A percentile compares a stretch with the other conserved stretches of the same genome.
phyloP scores from a whole-genome alignment of 2,888 invertebrate species.

The Saturnia pavonia region DNA sequence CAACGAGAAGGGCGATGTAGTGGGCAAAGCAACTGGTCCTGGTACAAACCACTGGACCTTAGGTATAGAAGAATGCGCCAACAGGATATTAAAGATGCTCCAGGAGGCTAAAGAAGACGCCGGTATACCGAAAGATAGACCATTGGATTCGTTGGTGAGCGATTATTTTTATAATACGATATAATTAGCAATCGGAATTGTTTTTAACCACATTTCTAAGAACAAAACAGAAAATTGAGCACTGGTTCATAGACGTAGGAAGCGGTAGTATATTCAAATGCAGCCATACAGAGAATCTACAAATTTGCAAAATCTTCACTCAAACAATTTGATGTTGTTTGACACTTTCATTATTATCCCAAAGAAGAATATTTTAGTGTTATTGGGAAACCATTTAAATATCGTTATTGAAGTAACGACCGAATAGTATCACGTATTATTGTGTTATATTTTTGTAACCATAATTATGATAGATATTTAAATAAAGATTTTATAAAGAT shows the following conservation, averaged over 20 bases:
- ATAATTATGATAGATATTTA: background rate
- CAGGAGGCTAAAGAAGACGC: slow-evolving; percentile 84
- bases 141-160: slow-evolving; percentile 87
- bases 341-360: background rate
- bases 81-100: slow-evolving; percentile 88
- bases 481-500: no score
- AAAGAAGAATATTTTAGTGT: background rate
- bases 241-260: no score
- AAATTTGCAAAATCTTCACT: background rate
- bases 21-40: slow-evolving; percentile 85
- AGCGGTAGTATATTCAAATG: background rate
- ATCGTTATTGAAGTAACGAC: background rate
- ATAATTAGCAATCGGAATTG: background rate
- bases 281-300: background rate
- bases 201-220: background rate
- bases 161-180: background rate
- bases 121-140: slow-evolving; percentile 79
- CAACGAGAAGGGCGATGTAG: slow-evolving; percentile 85
- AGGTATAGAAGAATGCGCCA: slow-evolving; percentile 90
- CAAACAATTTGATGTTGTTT: no score
- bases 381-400: background rate
- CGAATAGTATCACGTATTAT: background rate
- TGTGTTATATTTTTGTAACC: no score
- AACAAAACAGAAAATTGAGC: background rate
- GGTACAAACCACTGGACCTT: slow-evolving; percentile 92